Percentiles rank a stretch among this genome's conserved stretches.
These are phyloP conservation scores for Sprattus sprattus DNA, from an alignment of 2,113 vertebrate species.

Conservation along the genomic window DNA sequence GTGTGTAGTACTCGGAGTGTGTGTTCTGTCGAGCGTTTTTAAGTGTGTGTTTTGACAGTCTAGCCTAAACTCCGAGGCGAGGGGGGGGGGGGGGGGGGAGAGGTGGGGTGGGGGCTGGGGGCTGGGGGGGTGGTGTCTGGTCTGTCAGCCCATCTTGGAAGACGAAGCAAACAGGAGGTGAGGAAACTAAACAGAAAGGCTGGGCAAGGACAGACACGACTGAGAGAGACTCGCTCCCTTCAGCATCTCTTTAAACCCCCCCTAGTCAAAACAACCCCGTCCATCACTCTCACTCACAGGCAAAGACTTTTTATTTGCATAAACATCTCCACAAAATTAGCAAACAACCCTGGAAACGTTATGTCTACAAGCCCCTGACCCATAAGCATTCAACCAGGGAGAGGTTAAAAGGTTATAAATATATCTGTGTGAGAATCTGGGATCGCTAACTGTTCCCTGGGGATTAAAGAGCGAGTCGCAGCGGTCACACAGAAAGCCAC, in stretches of 20 bases:
- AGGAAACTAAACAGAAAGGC: neutral
- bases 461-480: neutral
- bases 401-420: slow-evolving; percentile 9
- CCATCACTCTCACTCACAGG: neutral
- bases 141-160: neutral
- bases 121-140: neutral
- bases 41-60: slow-evolving; percentile 52
- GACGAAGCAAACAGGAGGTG: slow-evolving; percentile 1
- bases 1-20: slow-evolving; percentile 25
- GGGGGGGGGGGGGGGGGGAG: neutral
- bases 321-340: neutral
- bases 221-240: neutral
- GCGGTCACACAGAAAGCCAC: neutral
- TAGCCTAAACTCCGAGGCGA: slow-evolving; percentile 33
- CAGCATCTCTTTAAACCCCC: neutral
- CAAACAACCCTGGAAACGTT: neutral
- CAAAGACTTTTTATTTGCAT: neutral
- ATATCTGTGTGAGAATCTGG: neutral
- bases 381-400: neutral
- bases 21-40: slow-evolving; percentile 36
- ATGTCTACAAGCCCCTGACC: neutral
- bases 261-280: neutral
- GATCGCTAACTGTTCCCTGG: neutral
- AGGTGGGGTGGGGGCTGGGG: neutral
- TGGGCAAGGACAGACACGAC: slow-evolving; percentile 1